Evolutionary conservation across 2,888 invertebrate genomes (phyloP).

Genomic region (Neuroscelio doddi): DNA sequence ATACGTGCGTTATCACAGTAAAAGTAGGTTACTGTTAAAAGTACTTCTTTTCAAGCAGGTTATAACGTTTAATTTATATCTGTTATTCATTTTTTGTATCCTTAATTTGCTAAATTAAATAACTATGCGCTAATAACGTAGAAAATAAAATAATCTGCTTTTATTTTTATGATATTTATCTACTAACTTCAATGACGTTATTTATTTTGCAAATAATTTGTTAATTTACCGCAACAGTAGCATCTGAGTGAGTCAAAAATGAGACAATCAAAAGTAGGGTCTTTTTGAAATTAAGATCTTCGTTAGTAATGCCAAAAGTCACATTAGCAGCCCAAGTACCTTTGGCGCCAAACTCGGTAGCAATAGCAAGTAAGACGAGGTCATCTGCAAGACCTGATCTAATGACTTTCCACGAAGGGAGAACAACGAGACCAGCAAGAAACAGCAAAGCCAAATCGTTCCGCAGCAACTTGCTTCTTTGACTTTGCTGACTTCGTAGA

Average conservation of each 20-base stretch:
- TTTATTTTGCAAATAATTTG: no score
- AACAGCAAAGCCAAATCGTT: slow-evolving; percentile 60
- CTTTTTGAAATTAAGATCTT: slow-evolving; percentile 65
- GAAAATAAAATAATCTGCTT: no score
- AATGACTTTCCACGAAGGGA: slow-evolving; percentile 57
- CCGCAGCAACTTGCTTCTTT: slow-evolving; percentile 57
- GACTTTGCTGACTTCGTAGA: slow-evolving; percentile 35
- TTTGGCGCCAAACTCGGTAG: slow-evolving; percentile 53
- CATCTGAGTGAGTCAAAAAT: slow-evolving; percentile 49
- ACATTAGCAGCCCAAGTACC: slow-evolving; percentile 58
- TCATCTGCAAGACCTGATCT: slow-evolving; percentile 59
- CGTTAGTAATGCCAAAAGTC: slow-evolving; percentile 50
- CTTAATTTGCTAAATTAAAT: no score
- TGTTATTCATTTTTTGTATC: no score
- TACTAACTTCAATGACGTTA: no score
- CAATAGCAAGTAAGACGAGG: slow-evolving; percentile 55
- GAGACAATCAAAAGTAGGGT: slow-evolving; percentile 59
- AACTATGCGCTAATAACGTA: no score
- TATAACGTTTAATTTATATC: no score
- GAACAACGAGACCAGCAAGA: slow-evolving; percentile 50
- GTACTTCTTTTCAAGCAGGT: no score
- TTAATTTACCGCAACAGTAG: slow-evolving; percentile 56
- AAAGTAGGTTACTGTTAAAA: no score
- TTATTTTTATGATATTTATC: no score
- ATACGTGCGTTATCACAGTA: no score